phyloP scores from a whole-genome alignment of 2,797 vertebrate genomes.

The Rhinogobio ventralis region DNA sequence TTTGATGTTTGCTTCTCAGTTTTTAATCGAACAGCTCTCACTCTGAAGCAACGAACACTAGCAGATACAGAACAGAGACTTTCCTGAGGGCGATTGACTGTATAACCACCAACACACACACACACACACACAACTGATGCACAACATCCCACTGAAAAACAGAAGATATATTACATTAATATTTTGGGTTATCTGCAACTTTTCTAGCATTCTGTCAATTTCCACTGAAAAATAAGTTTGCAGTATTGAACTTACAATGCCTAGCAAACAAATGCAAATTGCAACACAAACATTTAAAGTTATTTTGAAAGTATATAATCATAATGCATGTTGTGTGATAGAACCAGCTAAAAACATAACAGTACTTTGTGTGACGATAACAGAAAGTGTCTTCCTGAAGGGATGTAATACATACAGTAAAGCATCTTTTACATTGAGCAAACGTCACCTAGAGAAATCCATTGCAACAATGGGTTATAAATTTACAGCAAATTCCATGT shows the following conservation, averaged over 20 bases:
- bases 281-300: neutral
- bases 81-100: slow-evolving; percentile 9
- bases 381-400: too few species aligned
- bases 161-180: neutral
- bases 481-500: neutral
- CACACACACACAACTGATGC: slow-evolving; percentile 19
- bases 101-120: neutral
- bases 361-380: too few species aligned
- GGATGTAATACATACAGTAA: neutral
- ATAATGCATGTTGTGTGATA: too few species aligned
- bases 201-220: neutral
- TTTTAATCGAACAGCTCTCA: slow-evolving; percentile 5
- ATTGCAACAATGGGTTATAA: neutral
- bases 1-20: neutral
- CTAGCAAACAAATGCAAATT: neutral
- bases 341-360: neutral
- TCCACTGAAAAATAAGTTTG: neutral
- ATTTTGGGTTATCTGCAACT: neutral
- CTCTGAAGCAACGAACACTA: neutral
- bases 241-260: neutral
- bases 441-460: neutral
- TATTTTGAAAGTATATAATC: neutral
- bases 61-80: slow-evolving; percentile 4
- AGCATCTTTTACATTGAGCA: neutral
- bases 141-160: neutral